Evolutionary conservation across 2,888 invertebrate species (phyloP), one percentile per base, ranked within the genome.

Genomic region (Gastrophysa polygoni): DNA sequence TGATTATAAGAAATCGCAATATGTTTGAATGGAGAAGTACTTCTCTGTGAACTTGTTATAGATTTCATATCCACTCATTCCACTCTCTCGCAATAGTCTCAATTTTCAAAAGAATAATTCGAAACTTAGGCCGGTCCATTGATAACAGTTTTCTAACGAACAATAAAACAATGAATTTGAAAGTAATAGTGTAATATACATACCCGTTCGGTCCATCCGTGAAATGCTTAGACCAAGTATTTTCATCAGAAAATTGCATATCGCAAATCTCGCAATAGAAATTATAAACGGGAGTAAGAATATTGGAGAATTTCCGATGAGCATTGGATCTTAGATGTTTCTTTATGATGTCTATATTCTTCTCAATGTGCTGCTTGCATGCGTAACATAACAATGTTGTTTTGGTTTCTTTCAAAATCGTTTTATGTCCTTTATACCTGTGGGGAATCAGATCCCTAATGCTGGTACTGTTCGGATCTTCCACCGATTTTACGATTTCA

Each of bases 181-280:
- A n/a, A n/a, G n/a, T n/a, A n/a, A n/a, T 20, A 47, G 24, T 10
- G 8, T 2, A 2, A 8, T 10, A 32, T 32, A 44, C 56, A 57
- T 68, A 69, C 65, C 61, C 66, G 52, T 73, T 73, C 5, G 61
- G 64, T 2, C 64, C 68, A 46, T 66, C 58, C 2, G 48, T 63
- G 32, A 70, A 61, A 58, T 79, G 79, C 7, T 68, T 63, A 16
- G 66, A 56, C 78, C 78, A 79, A 2, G 24, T 38, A 5, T 21
- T 34, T 57, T 77, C 75, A 38, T 66, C 63, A 11, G 59, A 55
- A 16, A 70, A 64, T 51, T 56, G 57, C 16, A 65, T 51, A 56
- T 72, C 68, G 55, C 79, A 80, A 64, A 78, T 72, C 59, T 78
- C 79, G 54, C 79, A 80, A 61, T 63, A 76, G 67, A 68, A 79